Evolutionary conservation across 2,888 invertebrate species (phyloP).

Genomic region (Amiota minor): DNA sequence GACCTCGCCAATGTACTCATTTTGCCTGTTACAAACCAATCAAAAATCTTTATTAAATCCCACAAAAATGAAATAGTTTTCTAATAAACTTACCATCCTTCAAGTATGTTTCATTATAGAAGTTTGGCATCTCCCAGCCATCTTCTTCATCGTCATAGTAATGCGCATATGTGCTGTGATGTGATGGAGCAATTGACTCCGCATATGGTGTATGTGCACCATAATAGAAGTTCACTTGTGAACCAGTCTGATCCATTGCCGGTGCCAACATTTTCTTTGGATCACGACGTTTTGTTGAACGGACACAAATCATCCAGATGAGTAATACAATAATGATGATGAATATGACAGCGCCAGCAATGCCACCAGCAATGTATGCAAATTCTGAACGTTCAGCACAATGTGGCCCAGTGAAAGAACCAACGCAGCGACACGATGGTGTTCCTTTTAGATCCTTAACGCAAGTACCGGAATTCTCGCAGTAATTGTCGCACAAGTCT

Average conservation of each 20-base stretch:
- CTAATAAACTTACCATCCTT: conserved; percentile 77
- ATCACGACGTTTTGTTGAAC: conserved; percentile 89
- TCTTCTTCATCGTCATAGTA: conserved; percentile 97
- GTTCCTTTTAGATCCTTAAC: conserved; percentile 87
- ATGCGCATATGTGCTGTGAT: conserved; percentile 95
- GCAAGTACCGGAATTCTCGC: conserved; percentile 92
- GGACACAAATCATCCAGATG: conserved; percentile 97
- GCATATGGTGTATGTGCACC: conserved; percentile 96
- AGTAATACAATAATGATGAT: conserved; percentile 93
- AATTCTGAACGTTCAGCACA: conserved; percentile 95
- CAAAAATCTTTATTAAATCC: background rate
- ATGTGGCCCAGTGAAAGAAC: conserved; percentile 92
- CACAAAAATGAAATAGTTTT: background rate
- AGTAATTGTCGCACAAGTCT: conserved; percentile 89
- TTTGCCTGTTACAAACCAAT: conserved; percentile 82
- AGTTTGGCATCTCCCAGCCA: conserved; percentile 98
- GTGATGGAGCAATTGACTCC: conserved; percentile 94
- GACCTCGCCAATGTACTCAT: conserved; percentile 95
- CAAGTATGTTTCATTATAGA: conserved; percentile 97
- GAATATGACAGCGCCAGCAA: conserved; percentile 93
- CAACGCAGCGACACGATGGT: conserved; percentile 90
- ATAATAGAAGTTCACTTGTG: conserved; percentile 96
- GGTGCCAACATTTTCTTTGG: conserved; percentile 92
- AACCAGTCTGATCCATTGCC: conserved; percentile 91
- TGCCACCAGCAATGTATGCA: conserved; percentile 94